phyloP scores from a whole-genome alignment of 2,888 invertebrate genomes.

The Polyommatus iphigenia region DNA sequence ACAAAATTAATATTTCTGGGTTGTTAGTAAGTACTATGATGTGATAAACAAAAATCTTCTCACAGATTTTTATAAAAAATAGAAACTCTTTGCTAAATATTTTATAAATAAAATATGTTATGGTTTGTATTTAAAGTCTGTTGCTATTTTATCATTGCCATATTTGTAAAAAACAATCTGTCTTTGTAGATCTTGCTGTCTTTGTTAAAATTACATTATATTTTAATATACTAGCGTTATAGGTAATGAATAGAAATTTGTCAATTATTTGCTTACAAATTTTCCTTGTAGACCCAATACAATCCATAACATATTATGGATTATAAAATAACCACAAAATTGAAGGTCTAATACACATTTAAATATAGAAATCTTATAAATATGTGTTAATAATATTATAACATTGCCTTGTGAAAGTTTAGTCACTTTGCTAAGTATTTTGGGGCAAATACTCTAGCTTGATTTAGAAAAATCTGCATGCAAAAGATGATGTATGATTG shows the following conservation, averaged over 20 bases:
- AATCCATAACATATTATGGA: constrained; percentile 24
- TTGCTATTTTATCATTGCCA: neutral
- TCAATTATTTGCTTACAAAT: neutral
- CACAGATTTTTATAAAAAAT: neutral
- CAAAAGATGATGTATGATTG: constrained; percentile 21
- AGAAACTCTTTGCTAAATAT: neutral
- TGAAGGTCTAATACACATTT: neutral
- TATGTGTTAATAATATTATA: neutral
- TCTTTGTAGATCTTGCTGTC: neutral
- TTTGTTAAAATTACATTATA: neutral
- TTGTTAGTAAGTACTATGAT: neutral
- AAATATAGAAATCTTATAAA: neutral
- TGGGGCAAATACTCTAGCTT: neutral
- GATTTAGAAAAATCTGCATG: constrained; percentile 17
- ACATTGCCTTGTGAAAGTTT: neutral
- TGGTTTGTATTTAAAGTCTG: constrained; percentile 20
- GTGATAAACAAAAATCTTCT: neutral
- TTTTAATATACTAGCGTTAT: neutral
- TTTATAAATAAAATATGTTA: neutral
- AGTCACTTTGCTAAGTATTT: neutral
- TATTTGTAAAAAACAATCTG: neutral
- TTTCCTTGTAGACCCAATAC: neutral
- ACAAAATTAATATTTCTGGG: neutral
- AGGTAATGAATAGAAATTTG: neutral
- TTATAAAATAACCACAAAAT: neutral